Evolutionary conservation across 64 coral and sea anemone species (phyloP).

Genomic region (Cladopsammia gracilis): DNA sequence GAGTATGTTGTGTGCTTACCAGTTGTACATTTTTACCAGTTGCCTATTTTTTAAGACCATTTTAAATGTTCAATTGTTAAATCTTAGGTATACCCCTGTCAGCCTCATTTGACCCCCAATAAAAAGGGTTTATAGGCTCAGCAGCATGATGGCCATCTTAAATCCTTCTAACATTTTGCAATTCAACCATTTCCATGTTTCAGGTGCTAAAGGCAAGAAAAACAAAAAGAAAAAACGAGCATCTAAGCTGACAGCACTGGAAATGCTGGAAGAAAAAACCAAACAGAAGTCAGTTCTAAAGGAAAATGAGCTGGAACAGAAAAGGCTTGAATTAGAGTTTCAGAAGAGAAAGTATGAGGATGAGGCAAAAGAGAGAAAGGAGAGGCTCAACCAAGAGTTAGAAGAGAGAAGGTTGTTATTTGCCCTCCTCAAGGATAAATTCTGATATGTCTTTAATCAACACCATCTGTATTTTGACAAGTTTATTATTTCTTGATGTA

Average conservation of each 20-base stretch:
- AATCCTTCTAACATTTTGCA: too few species aligned
- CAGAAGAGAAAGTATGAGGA: slow-evolving; percentile 20
- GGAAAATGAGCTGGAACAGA: slow-evolving; percentile 9
- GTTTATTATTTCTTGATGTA: slow-evolving; percentile 8
- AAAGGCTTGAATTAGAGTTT: slow-evolving; percentile 21
- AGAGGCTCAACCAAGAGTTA: slow-evolving; percentile 16
- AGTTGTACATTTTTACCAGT: neutral
- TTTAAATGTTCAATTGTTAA: slow-evolving; percentile 6
- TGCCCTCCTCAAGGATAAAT: slow-evolving; percentile 16
- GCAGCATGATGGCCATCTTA: neutral
- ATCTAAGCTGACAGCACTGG: slow-evolving; percentile 12
- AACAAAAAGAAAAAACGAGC: slow-evolving; percentile 11
- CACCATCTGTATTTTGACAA: neutral
- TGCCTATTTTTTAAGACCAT: neutral
- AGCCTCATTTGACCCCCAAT: slow-evolving; percentile 2
- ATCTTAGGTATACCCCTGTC: slow-evolving; percentile 10
- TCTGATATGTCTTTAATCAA: slow-evolving; percentile 25
- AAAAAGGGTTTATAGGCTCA: slow-evolving; percentile 6
- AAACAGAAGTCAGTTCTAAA: slow-evolving; percentile 21
- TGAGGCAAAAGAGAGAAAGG: slow-evolving; percentile 20
- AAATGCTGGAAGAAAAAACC: slow-evolving; percentile 12
- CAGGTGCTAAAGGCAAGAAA: slow-evolving; percentile 23
- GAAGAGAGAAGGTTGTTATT: slow-evolving; percentile 20
- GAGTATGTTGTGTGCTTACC: slow-evolving; percentile 1
- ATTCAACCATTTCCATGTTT: neutral